Base-by-base conservation (phyloP, 2,888 invertebrate genomes). In the Cheilosia soror region DNA sequence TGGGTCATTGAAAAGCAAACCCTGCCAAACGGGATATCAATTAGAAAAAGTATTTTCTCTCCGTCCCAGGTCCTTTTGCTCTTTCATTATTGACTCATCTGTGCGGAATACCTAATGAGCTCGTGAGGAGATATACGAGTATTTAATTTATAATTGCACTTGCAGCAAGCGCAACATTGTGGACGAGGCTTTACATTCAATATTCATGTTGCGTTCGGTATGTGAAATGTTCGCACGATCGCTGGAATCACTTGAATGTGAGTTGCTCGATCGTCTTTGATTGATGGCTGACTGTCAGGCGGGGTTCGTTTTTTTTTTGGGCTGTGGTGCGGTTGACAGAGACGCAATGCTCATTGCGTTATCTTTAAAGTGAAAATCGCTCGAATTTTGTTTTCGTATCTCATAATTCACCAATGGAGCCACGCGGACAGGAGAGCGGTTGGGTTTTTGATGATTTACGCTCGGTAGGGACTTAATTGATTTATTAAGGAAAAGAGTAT, bases 181-280 rank as follows among this genome's bases (percentile, higher is more conserved):
- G 31, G 25, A 6, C 60, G 25, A 33, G n/a, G 51, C 7, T n/a
- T 49, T 13, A 2, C 40, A 40, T 37, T 55, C 75, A 75, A 47
- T 63, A 84, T 84, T 79, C 83, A 84, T 71, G 75, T 49, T 65
- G 75, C 83, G 83, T 84, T 65, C 42, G 69, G 11, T 31, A 71
- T 69, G 60, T 60, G 65, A 79, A 84, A 79, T 75, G 65, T 75
- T 83, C 69, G 83, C 73, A 69, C 78, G 78, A 82, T 66, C 82
- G 51, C 15, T 33, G 20, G 20, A 47, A 15, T 47, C 27, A 20
- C 27, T 60, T 31, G 31, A 58, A 69, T 57, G 69, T 51, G 57
- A 27, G 13, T 29, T 25, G 7, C 77, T 27, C 25, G 25, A 47
- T 55, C 51, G 63, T 13, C 29, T 84, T 84, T 84, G 79, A 84